Conservation (phyloP, 2,797 vertebrate species). For the Tokudaia muenninki region DNA sequence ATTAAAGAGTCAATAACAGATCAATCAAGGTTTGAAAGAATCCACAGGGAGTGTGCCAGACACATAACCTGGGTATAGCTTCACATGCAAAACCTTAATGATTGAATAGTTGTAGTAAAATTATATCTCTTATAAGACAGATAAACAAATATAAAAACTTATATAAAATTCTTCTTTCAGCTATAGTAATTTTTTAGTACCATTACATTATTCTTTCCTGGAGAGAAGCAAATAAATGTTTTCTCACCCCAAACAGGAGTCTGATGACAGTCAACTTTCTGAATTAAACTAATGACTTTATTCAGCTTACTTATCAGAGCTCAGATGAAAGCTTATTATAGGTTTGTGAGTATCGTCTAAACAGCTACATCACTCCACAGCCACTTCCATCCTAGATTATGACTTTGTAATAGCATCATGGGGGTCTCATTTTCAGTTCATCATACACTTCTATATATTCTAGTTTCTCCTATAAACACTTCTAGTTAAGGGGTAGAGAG, state of each 20-base stretch:
- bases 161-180: not conserved
- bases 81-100: not conserved
- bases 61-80: not conserved
- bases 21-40: not conserved
- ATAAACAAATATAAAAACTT: not conserved
- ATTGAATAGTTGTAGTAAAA: not conserved
- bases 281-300: not conserved
- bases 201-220: not conserved
- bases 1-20: not conserved
- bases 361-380: not conserved
- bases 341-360: not conserved
- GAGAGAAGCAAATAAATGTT: not conserved
- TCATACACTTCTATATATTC: not conserved
- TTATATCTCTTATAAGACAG: not conserved
- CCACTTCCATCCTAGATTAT: not conserved
- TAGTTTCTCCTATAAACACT: not conserved
- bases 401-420: not conserved
- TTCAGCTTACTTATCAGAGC: no score
- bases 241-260: not conserved
- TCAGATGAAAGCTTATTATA: no score
- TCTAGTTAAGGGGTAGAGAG: not conserved
- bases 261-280: not conserved
- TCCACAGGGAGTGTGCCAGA: not conserved
- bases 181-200: not conserved
- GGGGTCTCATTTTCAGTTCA: not conserved